Evolutionary conservation across 2,113 vertebrate genomes (phyloP).

Genomic region (Cyanoramphus novaezelandiae): DNA sequence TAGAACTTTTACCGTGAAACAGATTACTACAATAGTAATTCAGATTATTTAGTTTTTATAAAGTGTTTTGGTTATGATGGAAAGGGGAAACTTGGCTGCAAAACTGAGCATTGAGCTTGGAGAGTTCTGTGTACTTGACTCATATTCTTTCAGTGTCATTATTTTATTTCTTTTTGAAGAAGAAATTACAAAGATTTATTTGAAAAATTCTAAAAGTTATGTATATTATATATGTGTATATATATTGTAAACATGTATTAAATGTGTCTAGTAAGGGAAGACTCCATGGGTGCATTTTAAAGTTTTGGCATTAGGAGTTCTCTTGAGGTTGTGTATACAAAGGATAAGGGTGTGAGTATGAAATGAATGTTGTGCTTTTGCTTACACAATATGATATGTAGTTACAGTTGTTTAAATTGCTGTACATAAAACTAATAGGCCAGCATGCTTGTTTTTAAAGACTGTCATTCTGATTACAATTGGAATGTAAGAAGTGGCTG

Average conservation of each 20-base stretch:
- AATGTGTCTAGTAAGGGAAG: conserved; percentile 78
- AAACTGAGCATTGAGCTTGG: conserved; percentile 73
- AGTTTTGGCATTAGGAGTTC: conserved; percentile 78
- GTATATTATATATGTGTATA: conserved; percentile 85
- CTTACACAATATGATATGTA: conserved; percentile 76
- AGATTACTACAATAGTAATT: conserved; percentile 62
- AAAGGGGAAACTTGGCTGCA: conserved; percentile 65
- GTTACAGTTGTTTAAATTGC: conserved; percentile 77
- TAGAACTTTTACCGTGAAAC: conserved; percentile 66
- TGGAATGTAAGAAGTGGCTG: conserved; percentile 81
- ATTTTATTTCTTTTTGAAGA: conserved; percentile 78
- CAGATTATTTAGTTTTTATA: conserved; percentile 76
- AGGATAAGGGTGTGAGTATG: conserved; percentile 71
- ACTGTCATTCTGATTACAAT: conserved; percentile 81
- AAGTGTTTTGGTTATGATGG: conserved; percentile 67
- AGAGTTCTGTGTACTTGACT: conserved; percentile 76
- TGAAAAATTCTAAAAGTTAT: conserved; percentile 79
- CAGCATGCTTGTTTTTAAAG: conserved; percentile 81
- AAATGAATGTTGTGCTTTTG: conserved; percentile 76
- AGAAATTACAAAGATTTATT: conserved; percentile 78
- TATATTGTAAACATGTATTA: conserved; percentile 85
- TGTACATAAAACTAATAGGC: conserved; percentile 80
- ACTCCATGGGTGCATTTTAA: conserved; percentile 80
- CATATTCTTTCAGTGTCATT: conserved; percentile 72
- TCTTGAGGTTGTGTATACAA: conserved; percentile 72